Evolutionary conservation across 2,888 invertebrate genomes (phyloP).

Genomic region (Parapristionchus giblindavisi): DNA sequence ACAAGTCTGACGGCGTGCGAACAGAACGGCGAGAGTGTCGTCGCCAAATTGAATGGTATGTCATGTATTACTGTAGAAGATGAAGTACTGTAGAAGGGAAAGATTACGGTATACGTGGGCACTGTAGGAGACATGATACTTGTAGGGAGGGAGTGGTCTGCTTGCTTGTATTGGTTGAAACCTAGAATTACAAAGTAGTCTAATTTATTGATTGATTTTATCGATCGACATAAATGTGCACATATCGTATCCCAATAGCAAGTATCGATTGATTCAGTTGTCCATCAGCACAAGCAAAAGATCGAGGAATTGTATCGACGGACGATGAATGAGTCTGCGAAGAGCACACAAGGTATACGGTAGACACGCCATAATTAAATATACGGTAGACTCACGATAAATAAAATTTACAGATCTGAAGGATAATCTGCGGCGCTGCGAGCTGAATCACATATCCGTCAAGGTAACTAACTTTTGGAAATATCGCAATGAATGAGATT

Average conservation of each 20-base stretch:
- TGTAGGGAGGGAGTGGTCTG: not conserved
- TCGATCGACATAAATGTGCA: too few species aligned
- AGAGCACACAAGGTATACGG: not conserved
- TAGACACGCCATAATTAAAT: not conserved
- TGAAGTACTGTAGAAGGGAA: not conserved
- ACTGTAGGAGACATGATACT: not conserved
- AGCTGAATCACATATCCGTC: slow-evolving; percentile 28
- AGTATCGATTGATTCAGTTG: too few species aligned
- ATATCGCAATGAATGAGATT: too few species aligned
- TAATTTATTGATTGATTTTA: too few species aligned
- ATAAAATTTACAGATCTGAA: slow-evolving; percentile 10
- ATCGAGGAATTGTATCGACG: slow-evolving; percentile 28
- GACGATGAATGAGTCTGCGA: slow-evolving; percentile 19
- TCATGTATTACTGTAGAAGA: too few species aligned
- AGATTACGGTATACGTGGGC: not conserved
- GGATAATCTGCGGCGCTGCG: slow-evolving; percentile 21
- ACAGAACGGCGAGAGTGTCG: slow-evolving; percentile 35
- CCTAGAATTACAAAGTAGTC: not conserved
- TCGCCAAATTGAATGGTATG: slow-evolving; percentile 35
- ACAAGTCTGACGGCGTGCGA: slow-evolving; percentile 8
- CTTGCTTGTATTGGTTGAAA: not conserved
- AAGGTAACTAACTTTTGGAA: slow-evolving; percentile 8
- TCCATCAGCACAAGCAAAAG: slow-evolving; percentile 31
- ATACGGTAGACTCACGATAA: not conserved
- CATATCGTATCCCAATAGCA: too few species aligned